Base-by-base conservation (phyloP, 1,140 invertebrate genomes). In the Heliconius eleuchia region DNA sequence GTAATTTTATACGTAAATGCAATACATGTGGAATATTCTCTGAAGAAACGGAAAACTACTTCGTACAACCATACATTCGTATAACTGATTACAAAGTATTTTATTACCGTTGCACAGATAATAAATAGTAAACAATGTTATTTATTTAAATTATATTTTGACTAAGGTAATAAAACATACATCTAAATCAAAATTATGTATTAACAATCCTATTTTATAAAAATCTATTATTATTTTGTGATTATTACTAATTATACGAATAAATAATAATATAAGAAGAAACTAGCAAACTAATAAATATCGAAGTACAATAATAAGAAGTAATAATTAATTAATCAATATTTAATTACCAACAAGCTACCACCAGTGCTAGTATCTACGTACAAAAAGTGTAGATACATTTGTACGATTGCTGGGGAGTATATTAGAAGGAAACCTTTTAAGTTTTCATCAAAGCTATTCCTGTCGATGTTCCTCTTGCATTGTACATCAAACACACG, bases 371-470 rank as follows among this genome's bases (percentile, higher is more conserved):
- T 57, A 13, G n/a, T 30, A 11, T 66, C 3, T 66, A 66, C 11
- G 23, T 66, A 66, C n/a, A 66, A 78, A 23, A 57, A 73, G 42
- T 39, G 60, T 77, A 60, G 23, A 42, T 77, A 77, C 89, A 90
- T 88, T 91, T 93, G 84, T 93, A 93, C 81, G 90, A 89, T 84
- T 92, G 91, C 87, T 80, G 83, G 73, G 79, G 70, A 81, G 83
- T 82, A 88, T 88, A 92, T 90, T 89, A 84, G 73, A 80, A 74
- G 84, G 92, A 93, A 93, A 94, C 92, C 91, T 94, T 90, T 89
- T 81, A 93, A 92, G 84, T 93, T 93, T 88, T 93, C 91, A 92
- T 94, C 88, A 91, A 92, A 94, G 86, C 80, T 85, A 76, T 86
- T 80, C 77, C 79, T 87, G 79, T 89, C 76, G 52, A 84, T 81